phyloP scores from a whole-genome alignment of 2,888 invertebrate species.

The Eilema caniola region DNA sequence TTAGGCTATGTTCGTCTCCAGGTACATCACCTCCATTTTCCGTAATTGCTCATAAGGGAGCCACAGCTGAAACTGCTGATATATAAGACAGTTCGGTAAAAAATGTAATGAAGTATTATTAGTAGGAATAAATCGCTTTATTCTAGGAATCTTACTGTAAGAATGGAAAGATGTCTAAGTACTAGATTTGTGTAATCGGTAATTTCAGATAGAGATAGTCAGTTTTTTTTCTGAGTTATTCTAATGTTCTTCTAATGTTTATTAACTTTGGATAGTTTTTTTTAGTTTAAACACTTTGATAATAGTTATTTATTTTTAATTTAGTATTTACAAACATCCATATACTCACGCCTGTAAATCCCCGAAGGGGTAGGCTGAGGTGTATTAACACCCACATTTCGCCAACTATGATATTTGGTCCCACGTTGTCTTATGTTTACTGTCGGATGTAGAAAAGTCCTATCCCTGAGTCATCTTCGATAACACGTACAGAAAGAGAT shows the following conservation, averaged over 20 bases:
- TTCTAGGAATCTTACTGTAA: background rate
- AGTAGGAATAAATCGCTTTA: constrained; percentile 7
- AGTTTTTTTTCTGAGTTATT: background rate
- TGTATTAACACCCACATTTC: too few relatives aligned
- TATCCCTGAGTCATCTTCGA: too few relatives aligned
- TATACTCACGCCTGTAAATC: too few relatives aligned
- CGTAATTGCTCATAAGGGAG: constrained; percentile 13
- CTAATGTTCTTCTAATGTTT: background rate
- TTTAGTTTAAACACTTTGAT: too few relatives aligned
- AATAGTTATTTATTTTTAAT: too few relatives aligned
- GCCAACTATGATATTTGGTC: too few relatives aligned
- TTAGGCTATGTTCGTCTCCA: background rate
- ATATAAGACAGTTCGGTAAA: background rate
- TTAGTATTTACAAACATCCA: too few relatives aligned
- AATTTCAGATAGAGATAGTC: background rate
- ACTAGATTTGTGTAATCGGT: background rate
- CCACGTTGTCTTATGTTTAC: too few relatives aligned
- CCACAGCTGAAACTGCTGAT: constrained; percentile 8
- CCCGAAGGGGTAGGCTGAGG: too few relatives aligned
- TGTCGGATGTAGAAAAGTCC: too few relatives aligned
- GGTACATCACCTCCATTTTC: constrained; percentile 6
- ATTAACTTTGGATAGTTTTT: too few relatives aligned
- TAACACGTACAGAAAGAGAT: too few relatives aligned
- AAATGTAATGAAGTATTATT: constrained; percentile 14
- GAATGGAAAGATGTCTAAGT: background rate